Evolutionary conservation across 2,113 vertebrate species (phyloP).

Genomic region (Toxotes jaculatrix): DNA sequence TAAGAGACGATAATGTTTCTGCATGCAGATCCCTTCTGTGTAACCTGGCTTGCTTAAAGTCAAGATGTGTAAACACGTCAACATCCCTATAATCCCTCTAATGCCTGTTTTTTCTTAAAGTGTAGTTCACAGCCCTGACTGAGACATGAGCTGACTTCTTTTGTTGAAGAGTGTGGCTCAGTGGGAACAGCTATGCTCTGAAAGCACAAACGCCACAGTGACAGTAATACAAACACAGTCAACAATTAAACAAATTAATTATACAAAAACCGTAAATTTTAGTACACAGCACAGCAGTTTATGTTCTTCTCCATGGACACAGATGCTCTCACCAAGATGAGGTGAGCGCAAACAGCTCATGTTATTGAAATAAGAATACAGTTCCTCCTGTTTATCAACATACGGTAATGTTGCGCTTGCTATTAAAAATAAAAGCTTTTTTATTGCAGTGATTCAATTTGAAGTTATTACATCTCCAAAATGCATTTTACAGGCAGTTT

Average conservation of each 20-base stretch:
- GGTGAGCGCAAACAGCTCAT: background rate
- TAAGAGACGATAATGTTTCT: slow-evolving; percentile 28
- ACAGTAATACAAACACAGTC: slow-evolving; percentile 5
- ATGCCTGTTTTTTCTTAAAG: slow-evolving; percentile 39
- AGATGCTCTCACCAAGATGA: background rate
- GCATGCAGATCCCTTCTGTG: slow-evolving; percentile 35
- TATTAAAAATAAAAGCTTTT: background rate
- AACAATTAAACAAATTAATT: slow-evolving; percentile 10
- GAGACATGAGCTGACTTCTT: slow-evolving; percentile 14
- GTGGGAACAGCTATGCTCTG: background rate
- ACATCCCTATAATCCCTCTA: slow-evolving; percentile 46
- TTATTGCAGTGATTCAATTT: background rate
- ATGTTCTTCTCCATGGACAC: background rate
- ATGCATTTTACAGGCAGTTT: slow-evolving; percentile 13
- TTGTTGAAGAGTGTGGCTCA: slow-evolving; percentile 29
- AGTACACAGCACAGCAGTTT: background rate
- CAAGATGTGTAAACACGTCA: slow-evolving; percentile 42
- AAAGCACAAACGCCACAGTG: slow-evolving; percentile 13
- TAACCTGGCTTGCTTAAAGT: slow-evolving; percentile 17
- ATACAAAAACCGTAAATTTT: slow-evolving; percentile 3
- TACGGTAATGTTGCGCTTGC: background rate
- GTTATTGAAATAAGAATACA: background rate
- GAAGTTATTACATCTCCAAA: slow-evolving; percentile 2
- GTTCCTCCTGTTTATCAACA: background rate
- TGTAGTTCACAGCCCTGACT: slow-evolving; percentile 27